These are phyloP conservation scores for Erynnis tages DNA, from an alignment of 2,888 invertebrate species.

Conservation along the genomic window DNA sequence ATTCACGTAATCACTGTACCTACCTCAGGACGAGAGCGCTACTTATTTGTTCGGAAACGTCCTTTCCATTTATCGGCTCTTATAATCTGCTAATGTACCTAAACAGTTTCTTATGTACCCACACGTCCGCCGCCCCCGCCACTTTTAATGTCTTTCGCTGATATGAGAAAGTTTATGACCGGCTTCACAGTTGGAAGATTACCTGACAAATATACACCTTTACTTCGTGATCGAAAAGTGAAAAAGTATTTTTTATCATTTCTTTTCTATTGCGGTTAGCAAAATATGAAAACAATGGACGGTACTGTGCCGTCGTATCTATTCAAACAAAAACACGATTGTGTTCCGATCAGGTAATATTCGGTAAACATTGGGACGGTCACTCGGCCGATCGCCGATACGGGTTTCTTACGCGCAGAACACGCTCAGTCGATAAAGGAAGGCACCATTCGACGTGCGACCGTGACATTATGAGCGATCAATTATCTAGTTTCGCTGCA, in stretches of 20 bases:
- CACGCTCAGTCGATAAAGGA: slow-evolving; percentile 13
- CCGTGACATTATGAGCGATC: slow-evolving; percentile 25
- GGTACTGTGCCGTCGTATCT: neutral
- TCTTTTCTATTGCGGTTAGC: neutral
- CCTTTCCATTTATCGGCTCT: slow-evolving; percentile 25
- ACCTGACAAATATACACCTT: slow-evolving; percentile 8
- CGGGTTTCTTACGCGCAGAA: slow-evolving; percentile 1
- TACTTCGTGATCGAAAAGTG: slow-evolving; percentile 1
- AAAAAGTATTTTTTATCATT: slow-evolving; percentile 4
- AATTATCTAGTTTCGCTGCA: slow-evolving; percentile 23
- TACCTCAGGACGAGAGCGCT: slow-evolving; percentile 24
- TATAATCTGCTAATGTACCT: slow-evolving; percentile 25
- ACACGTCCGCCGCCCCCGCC: slow-evolving; percentile 1
- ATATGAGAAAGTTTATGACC: slow-evolving; percentile 20
- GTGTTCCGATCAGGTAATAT: slow-evolving; percentile 11
- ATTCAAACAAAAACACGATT: slow-evolving; percentile 18
- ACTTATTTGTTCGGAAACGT: slow-evolving; percentile 21
- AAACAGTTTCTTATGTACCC: slow-evolving; percentile 21
- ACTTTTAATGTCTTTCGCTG: slow-evolving; percentile 19
- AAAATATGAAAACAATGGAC: slow-evolving; percentile 14
- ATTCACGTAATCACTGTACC: slow-evolving; percentile 25
- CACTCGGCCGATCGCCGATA: neutral
- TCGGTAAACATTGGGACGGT: slow-evolving; percentile 4
- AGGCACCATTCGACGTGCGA: slow-evolving; percentile 10
- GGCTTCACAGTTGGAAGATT: slow-evolving; percentile 3